Percentiles rank a stretch among this genome's conserved stretches.
Conservation (phyloP, 1,140 invertebrate genomes). For the Drosophila gunungcola region DNA sequence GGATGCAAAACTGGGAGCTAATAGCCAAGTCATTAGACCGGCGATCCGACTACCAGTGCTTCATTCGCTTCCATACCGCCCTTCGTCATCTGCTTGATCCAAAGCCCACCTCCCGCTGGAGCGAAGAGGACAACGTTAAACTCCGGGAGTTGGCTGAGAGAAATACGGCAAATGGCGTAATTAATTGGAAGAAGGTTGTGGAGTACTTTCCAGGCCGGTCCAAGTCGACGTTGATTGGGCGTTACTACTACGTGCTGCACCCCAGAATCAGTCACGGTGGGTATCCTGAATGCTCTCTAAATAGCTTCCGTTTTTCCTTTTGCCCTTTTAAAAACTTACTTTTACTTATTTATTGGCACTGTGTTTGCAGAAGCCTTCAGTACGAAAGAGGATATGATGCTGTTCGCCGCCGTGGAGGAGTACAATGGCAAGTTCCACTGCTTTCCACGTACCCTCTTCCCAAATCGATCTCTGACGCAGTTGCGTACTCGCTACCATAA, state of each 20-base stretch:
- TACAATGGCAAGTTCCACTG: slow-evolving; percentile 87
- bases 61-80: slow-evolving; percentile 87
- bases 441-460: slow-evolving; percentile 85
- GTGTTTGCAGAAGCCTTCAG: slow-evolving; percentile 83
- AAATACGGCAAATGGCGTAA: slow-evolving; percentile 87
- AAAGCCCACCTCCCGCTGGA: slow-evolving; percentile 85
- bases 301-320: too few species aligned
- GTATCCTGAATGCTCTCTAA: not conserved
- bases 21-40: slow-evolving; percentile 86
- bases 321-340: not conserved
- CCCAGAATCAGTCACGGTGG: slow-evolving; percentile 81
- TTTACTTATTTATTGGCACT: not conserved
- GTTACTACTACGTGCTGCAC: slow-evolving; percentile 84
- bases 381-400: slow-evolving; percentile 87
- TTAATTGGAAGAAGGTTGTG: slow-evolving; percentile 88
- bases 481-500: slow-evolving; percentile 86
- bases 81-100: slow-evolving; percentile 72
- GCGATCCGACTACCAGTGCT: slow-evolving; percentile 88
- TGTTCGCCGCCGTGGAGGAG: slow-evolving; percentile 87
- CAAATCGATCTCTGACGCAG: slow-evolving; percentile 86
- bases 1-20: slow-evolving; percentile 87
- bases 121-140: slow-evolving; percentile 87
- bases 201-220: slow-evolving; percentile 87
- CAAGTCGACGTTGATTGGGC: slow-evolving; percentile 88
- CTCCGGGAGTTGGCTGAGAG: slow-evolving; percentile 86